Evolutionary conservation across 2,888 invertebrate genomes (phyloP), one percentile per base, ranked within the genome.

Genomic region (Ichneumoninae sp.): DNA sequence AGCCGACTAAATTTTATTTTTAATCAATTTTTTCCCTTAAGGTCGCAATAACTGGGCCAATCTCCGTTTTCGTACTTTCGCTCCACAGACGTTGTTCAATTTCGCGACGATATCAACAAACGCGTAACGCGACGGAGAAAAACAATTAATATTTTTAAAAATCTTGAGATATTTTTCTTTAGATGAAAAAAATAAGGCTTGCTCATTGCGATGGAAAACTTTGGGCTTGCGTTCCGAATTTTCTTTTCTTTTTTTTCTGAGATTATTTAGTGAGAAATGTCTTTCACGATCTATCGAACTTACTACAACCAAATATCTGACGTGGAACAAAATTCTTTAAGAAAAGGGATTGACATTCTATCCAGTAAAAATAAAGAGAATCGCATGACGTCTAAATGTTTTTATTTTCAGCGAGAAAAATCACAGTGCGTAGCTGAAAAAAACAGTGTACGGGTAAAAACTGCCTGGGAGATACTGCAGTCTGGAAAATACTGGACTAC

Each of bases 51-150:
- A 71, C 71, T 26, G 60, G 30, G 50, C 60, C 57, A 70, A 70
- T 80, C 54, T 50, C 26, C 50, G 33, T 75, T 79, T 81, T 69
- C 7, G 19, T 71, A 36, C 16, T 57, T 60, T 75, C 33, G 30
- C 19, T n/a, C 44, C 7, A 33, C n/a, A 57, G 33, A 30, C 57
- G 19, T 60, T 50, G 60, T 50, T 70, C 33, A 50, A 70, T 57
- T 33, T 78, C 22, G 26, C 19, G n/a, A 8, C 33, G 16, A 69
- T 70, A 33, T 33, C 33, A 13, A 19, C 2, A 47, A 8, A 13
- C 1, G 60, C 16, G 52, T 60, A 36, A 69, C 19, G 33, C 26
- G 8, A 6, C 44, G 10, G 19, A 13, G 22, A 36, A 44, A n/a
- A 30, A 30, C 30, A 57, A 22, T 8, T 26, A 26, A 26, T 26